A percentile compares a stretch with the other conserved stretches of the same genome.
phyloP scores from a whole-genome alignment of 2,888 invertebrate genomes.

The Parnassius smintheus region DNA sequence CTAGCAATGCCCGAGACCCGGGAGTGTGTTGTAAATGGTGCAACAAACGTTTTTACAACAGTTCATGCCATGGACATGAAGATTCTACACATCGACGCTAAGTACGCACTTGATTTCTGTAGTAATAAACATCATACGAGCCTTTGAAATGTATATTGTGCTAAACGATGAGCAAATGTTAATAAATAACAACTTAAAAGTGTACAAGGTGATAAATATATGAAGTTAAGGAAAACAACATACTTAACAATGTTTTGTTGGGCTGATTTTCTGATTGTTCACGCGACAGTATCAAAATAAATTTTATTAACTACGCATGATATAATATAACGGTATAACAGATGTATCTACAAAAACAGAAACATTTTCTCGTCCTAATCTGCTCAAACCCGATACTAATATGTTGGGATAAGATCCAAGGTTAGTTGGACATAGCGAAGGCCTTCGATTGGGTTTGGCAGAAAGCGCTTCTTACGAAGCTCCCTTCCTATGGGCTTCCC shows the following conservation, averaged over 20 bases:
- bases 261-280: too few species aligned
- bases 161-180: slow-evolving; percentile 14
- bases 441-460: too few species aligned
- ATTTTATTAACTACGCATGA: too few species aligned
- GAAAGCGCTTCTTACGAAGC: too few species aligned
- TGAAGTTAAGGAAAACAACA: slow-evolving; percentile 15
- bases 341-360: too few species aligned
- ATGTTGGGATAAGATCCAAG: too few species aligned
- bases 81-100: slow-evolving; percentile 95
- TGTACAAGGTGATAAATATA: slow-evolving; percentile 13
- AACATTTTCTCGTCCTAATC: too few species aligned
- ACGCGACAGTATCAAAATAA: too few species aligned
- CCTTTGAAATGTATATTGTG: slow-evolving; percentile 19
- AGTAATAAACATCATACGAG: slow-evolving; percentile 14
- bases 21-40: slow-evolving; percentile 97
- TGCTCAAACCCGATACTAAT: too few species aligned
- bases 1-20: slow-evolving; percentile 98
- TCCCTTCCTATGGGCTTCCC: too few species aligned
- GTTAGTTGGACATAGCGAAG: too few species aligned
- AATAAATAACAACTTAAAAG: slow-evolving; percentile 17
- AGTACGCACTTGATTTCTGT: slow-evolving; percentile 84
- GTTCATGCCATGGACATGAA: slow-evolving; percentile 99
- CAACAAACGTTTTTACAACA: slow-evolving; percentile 97
- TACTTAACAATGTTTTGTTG: not conserved
- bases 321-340: too few species aligned